These are phyloP conservation scores for Bagarius yarrelli DNA, from an alignment of 2,113 vertebrate genomes.

Conservation along the genomic window DNA sequence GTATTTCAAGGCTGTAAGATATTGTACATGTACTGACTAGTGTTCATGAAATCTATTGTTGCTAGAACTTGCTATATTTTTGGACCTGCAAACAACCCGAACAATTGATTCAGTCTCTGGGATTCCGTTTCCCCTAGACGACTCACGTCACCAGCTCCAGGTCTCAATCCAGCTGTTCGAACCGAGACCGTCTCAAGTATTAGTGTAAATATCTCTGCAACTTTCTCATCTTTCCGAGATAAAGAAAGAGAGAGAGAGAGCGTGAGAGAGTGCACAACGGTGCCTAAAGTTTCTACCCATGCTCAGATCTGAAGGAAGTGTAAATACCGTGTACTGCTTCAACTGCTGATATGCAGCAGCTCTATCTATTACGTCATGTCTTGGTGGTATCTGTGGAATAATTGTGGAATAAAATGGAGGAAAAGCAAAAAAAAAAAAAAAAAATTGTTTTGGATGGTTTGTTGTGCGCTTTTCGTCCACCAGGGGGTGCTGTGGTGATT, in stretches of 20 bases:
- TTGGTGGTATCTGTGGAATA: slow-evolving; percentile 52
- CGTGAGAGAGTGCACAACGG: slow-evolving; percentile 36
- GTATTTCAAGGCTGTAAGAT: slow-evolving; percentile 52
- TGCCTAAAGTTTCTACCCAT: slow-evolving; percentile 54
- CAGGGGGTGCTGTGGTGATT: slow-evolving; percentile 35
- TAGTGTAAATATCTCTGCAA: slow-evolving; percentile 36
- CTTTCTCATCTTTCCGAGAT: slow-evolving; percentile 42
- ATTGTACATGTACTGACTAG: slow-evolving; percentile 50
- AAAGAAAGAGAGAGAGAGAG: too few relatives aligned
- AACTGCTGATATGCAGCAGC: slow-evolving; percentile 43
- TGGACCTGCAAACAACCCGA: slow-evolving; percentile 12
- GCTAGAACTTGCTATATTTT: slow-evolving; percentile 50
- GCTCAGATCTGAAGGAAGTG: slow-evolving; percentile 34
- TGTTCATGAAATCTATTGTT: slow-evolving; percentile 39
- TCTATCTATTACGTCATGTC: slow-evolving; percentile 55
- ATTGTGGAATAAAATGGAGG: slow-evolving; percentile 48
- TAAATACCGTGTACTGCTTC: slow-evolving; percentile 47
- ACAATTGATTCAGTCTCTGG: slow-evolving; percentile 18
- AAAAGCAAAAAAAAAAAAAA: slow-evolving; percentile 6
- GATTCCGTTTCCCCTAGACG: slow-evolving; percentile 7
- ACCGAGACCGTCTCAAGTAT: slow-evolving; percentile 13
- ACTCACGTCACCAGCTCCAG: slow-evolving; percentile 41
- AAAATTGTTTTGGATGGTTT: not conserved
- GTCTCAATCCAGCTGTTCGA: slow-evolving; percentile 31
- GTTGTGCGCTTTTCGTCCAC: not conserved